Evolutionary conservation across 2,888 invertebrate species (phyloP).

Genomic region (Ptilodon capucinus): DNA sequence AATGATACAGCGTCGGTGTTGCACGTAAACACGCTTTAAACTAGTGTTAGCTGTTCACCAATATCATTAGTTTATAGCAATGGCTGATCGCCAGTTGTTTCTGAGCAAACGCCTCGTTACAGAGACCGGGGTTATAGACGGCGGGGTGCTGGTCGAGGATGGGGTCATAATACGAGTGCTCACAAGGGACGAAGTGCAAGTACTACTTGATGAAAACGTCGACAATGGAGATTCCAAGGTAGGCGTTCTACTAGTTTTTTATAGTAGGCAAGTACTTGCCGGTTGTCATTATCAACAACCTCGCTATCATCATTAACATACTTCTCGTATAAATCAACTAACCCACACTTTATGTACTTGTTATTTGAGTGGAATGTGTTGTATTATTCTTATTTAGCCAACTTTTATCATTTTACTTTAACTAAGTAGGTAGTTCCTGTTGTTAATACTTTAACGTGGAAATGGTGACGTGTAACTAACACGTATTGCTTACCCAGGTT

Average conservation of each 20-base stretch:
- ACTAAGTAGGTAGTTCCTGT: too few species aligned
- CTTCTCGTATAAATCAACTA: not conserved
- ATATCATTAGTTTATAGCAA: constrained; percentile 42
- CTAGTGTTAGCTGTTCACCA: constrained; percentile 12
- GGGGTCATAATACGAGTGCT: constrained; percentile 83
- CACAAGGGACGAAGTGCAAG: constrained; percentile 67
- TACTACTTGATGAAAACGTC: constrained; percentile 58
- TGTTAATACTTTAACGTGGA: too few species aligned
- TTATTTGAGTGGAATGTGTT: too few species aligned
- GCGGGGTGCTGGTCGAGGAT: constrained; percentile 83
- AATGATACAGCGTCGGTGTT: constrained; percentile 28
- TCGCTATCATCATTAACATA: not conserved
- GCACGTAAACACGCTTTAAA: constrained; percentile 31
- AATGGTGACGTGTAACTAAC: too few species aligned
- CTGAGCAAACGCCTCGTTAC: constrained; percentile 77
- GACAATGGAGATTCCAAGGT: constrained; percentile 79
- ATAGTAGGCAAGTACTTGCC: not conserved
- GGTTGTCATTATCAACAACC: not conserved
- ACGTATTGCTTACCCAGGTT: too few species aligned
- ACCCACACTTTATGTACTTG: too few species aligned
- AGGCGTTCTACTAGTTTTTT: constrained; percentile 18
- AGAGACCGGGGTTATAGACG: constrained; percentile 76
- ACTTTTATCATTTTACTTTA: too few species aligned
- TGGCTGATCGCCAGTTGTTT: constrained; percentile 62
- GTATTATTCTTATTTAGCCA: too few species aligned